A percentile compares a stretch with the other conserved stretches of the same genome.
These are phyloP conservation scores for Pseudobourletiella spinata DNA, from an alignment of 1,140 invertebrate species.

Conservation along the genomic window DNA sequence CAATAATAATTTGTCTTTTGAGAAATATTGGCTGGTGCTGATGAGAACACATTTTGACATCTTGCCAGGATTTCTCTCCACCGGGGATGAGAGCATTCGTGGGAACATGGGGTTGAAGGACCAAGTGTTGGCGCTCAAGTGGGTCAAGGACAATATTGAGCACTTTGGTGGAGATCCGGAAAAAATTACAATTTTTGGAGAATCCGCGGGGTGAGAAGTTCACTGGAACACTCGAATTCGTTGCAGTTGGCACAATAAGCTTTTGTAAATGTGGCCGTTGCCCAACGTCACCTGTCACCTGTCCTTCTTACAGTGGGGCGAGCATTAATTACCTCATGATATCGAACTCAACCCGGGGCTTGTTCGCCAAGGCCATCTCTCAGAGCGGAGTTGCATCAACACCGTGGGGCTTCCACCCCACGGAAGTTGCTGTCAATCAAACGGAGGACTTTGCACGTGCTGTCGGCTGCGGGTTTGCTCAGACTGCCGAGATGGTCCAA, in stretches of 20 bases:
- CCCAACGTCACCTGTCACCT: neutral
- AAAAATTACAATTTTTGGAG: neutral
- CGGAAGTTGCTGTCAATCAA: neutral
- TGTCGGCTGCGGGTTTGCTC: neutral
- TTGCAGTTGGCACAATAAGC: neutral
- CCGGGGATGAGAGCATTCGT: neutral
- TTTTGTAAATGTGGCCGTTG: neutral
- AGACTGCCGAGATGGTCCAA: neutral
- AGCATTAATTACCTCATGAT: neutral
- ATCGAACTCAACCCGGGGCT: neutral
- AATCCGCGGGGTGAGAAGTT: neutral
- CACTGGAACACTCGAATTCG: neutral
- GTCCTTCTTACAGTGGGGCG: neutral
- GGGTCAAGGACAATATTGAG: neutral
- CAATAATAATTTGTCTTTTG: too few relatives aligned
- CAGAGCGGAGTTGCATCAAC: neutral
- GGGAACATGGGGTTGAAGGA: neutral
- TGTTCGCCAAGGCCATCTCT: neutral
- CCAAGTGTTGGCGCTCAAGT: neutral
- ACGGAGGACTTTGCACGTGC: neutral
- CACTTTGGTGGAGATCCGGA: neutral
- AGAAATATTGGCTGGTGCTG: too few relatives aligned
- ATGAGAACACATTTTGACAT: too few relatives aligned
- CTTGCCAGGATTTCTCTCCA: neutral
- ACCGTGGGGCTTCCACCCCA: neutral